Base-by-base conservation (phyloP, 2,888 invertebrate species). In the Vanessa cardui region DNA sequence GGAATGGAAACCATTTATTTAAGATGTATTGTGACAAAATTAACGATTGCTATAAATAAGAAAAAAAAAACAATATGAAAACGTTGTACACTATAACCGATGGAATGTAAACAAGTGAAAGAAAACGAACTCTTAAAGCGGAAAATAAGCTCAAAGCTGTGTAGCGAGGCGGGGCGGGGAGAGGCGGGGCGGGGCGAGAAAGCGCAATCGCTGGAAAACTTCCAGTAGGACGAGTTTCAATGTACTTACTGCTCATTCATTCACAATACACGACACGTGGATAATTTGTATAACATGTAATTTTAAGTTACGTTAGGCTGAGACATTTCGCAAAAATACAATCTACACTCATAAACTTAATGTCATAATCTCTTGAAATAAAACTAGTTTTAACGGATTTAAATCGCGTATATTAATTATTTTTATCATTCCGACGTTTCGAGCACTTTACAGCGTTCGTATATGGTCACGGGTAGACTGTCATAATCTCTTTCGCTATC, bases 71-170 rank as follows among this genome's bases (percentile, higher is more conserved):
- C n/a, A 50, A 20, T 21, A n/a, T 47, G 0, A n/a, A 33, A 59
- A 64, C 26, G 44, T 49, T 20, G 58, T 45, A 59, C 16, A n/a
- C 26, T 58, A 18, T 50, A 64, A 18, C 44, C 66, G 45, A 64
- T 62, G 44, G 47, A 66, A 46, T 50, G 62, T 61, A 56, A 58
- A 64, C 56, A 68, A 64, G 64, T 65, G 65, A 62, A 70, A 72
- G 71, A 71, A 72, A 72, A 71, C 66, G 69, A 71, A 61, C 61
- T 62, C 44, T 50, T 60, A 69, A 66, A 74, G 73, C 73, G 75
- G 72, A 76, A 76, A 75, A 77, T 74, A 66, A 69, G 75, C 72
- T 77, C 74, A 73, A 77, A 77, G 71, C 73, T 46, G 64, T 50
- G 1, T 26, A 26, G 39, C 39, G 39, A 39, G 39, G 39, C 39